Evolutionary conservation across 2,113 vertebrate species (phyloP).

Genomic region (Australoheros scitulus): DNA sequence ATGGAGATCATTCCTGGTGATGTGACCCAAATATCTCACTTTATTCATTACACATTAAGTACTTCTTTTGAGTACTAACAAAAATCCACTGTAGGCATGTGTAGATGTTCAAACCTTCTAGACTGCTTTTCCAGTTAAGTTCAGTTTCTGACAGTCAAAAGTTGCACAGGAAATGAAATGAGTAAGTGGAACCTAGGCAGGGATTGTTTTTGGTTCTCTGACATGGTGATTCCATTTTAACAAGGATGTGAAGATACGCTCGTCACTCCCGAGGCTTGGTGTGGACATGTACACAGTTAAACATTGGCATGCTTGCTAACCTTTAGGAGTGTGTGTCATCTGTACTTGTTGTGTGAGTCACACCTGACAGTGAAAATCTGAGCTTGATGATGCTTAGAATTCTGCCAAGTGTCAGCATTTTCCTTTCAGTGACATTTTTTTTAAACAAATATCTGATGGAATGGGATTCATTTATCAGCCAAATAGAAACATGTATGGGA

Average conservation of each 20-base stretch:
- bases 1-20: neutral
- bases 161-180: neutral
- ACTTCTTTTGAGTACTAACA: neutral
- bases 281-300: neutral
- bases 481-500: neutral
- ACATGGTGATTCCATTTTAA: neutral
- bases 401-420: neutral
- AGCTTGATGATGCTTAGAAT: neutral
- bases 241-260: neutral
- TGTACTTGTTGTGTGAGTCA: slow-evolving; percentile 1
- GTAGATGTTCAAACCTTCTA: neutral
- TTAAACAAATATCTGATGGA: neutral
- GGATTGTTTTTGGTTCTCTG: neutral
- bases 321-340: slow-evolving; percentile 13
- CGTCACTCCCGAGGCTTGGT: neutral
- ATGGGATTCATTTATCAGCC: neutral
- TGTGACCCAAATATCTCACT: neutral
- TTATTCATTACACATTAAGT: neutral
- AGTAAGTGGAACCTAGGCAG: neutral
- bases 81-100: neutral
- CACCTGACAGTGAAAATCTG: neutral
- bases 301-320: neutral
- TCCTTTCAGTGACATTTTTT: neutral
- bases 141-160: neutral
- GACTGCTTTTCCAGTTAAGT: neutral